These are phyloP conservation scores for Liparis tanakae DNA, from an alignment of 2,797 vertebrate genomes.

Conservation along the genomic window DNA sequence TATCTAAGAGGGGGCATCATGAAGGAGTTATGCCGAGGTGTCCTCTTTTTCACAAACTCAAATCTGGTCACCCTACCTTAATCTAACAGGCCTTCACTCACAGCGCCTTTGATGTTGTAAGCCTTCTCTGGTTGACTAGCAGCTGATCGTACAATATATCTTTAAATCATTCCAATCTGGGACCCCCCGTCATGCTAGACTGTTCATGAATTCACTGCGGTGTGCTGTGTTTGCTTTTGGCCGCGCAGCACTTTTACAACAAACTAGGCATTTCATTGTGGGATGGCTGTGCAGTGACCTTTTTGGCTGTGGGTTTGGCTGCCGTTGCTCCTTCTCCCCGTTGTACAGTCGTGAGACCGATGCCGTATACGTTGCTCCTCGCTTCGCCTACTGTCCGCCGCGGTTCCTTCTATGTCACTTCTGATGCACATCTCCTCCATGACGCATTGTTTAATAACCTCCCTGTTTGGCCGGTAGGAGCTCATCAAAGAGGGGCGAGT, in stretches of 20 bases:
- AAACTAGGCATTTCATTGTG: conserved; percentile 54
- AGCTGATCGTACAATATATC: conserved; percentile 21
- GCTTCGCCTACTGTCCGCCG: conserved; percentile 21
- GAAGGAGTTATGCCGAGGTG: too few relatives aligned
- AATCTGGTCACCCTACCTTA: too few relatives aligned
- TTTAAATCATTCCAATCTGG: conserved; percentile 9
- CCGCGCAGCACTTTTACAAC: conserved; percentile 17
- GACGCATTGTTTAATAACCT: conserved; percentile 24
- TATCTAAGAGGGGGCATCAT: too few relatives aligned
- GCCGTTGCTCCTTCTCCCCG: conserved; percentile 24
- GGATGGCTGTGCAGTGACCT: conserved; percentile 53
- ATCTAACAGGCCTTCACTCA: conserved; percentile 20
- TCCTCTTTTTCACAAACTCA: too few relatives aligned
- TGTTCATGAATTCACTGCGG: conserved; percentile 50
- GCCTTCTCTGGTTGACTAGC: conserved; percentile 29
- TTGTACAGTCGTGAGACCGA: conserved; percentile 17
- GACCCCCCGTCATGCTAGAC: conserved; percentile 12
- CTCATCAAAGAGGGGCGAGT: conserved; percentile 92
- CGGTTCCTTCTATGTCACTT: conserved; percentile 19
- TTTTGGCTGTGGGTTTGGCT: conserved; percentile 52
- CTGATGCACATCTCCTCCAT: conserved; percentile 24
- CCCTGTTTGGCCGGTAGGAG: conserved; percentile 79
- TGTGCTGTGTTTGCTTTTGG: conserved; percentile 49
- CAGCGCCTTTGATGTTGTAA: conserved; percentile 37
- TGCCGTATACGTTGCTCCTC: conserved; percentile 28